Conservation (phyloP, 2,113 vertebrate genomes). For the Phalacrocorax pelagicus region DNA sequence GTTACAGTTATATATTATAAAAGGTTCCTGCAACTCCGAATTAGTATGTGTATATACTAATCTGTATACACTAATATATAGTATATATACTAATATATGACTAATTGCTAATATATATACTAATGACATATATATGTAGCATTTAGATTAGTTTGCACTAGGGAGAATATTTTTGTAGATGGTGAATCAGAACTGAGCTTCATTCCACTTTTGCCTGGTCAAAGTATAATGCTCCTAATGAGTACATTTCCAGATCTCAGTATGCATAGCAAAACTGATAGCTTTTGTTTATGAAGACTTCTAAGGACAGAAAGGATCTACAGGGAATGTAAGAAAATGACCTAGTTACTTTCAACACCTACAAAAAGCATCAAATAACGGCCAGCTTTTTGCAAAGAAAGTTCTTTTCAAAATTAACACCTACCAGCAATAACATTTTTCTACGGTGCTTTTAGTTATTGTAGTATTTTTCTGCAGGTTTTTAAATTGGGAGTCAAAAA, state of each 20-base stretch:
- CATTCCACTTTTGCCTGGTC: neutral
- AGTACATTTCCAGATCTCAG: neutral
- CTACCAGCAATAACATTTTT: neutral
- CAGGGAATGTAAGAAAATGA: slow-evolving; percentile 3
- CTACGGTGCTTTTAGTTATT: neutral
- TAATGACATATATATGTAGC: neutral
- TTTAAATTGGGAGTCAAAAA: neutral
- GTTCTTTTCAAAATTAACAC: slow-evolving; percentile 29
- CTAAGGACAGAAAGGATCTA: slow-evolving; percentile 13
- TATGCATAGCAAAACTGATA: neutral
- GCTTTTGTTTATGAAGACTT: slow-evolving; percentile 24
- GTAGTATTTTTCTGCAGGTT: neutral
- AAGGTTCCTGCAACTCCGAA: neutral
- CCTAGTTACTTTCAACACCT: slow-evolving; percentile 4
- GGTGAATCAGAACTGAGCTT: neutral
- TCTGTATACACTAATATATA: neutral
- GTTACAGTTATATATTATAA: neutral
- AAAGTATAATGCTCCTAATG: neutral
- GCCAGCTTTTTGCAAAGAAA: neutral
- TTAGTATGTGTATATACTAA: neutral
- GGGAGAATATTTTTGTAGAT: neutral
- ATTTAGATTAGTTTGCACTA: neutral
- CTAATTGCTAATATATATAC: neutral
- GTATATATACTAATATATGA: no score
- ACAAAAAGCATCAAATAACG: slow-evolving; percentile 27